Evolutionary conservation across 2,113 vertebrate genomes (phyloP), one percentile per base, ranked within the genome.

Genomic region (Phycodurus eques): DNA sequence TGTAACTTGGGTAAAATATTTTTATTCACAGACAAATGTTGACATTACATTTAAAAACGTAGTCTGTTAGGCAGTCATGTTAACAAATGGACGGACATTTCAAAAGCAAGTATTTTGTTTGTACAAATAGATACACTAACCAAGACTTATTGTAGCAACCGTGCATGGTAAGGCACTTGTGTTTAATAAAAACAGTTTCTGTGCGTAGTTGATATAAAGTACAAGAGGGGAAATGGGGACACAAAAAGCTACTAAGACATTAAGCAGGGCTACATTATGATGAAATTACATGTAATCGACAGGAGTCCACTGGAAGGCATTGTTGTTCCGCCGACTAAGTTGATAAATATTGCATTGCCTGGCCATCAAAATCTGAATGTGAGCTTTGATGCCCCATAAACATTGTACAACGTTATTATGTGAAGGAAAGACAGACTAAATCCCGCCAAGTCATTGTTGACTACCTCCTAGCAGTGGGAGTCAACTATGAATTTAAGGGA

Each of bases 81-180:
- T 59, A 67, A 85, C 31, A 73, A 75, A 69, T 67, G 68, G 77
- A 80, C 0, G 27, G 79, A 71, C 0, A 11, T 62, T 47, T 54
- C 56, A 13, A 68, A 67, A 69, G 62, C n/a, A 53, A 70, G 59
- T 69, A 54, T 84, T 74, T 79, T 75, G 69, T 78, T 78, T 68
- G 53, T 75, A 60, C 12, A 72, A 71, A n/a, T 35, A 74, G 33
- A 47, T 15, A 33, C 49, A 57, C 8, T 57, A 0, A 49, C 73
- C 31, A 77, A 82, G 8, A 74, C 13, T 76, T 77, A n/a, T 8
- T n/a, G 35, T 47, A 68, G 74, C 71, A 83, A 81, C 61, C 47
- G 20, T 67, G 67, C 76, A 75, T 73, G 51, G 12, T 70, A 88
- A 92, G 90, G 89, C 90, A 91, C 90, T 85, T 86, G 71, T 76